Base-by-base conservation (phyloP, 2,797 vertebrate genomes). In the Aeoliscus strigatus region DNA sequence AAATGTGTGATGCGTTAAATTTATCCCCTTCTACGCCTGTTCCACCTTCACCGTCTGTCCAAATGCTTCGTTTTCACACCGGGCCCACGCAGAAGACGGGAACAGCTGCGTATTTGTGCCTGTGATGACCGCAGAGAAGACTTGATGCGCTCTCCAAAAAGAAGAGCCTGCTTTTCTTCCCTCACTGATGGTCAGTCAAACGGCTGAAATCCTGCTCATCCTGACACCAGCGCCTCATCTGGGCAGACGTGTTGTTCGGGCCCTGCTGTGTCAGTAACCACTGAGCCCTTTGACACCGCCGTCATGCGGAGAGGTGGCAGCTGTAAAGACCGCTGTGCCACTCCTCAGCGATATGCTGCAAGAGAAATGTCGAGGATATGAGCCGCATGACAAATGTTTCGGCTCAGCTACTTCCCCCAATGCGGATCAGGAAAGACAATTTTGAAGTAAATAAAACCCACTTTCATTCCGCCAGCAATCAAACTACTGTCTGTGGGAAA, bases 401-500 rank as follows among this genome's bases (percentile, higher is more conserved):
- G 53, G 66, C 68, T 66, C 45, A 52, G 66, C 63, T 55, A 16
- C 35, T 66, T 73, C 54, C 39, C 32, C 63, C 73, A 68, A 59
- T 71, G 70, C 30, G 51, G 60, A 70, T 75, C 51, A 62, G 61
- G 56, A 39, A 14, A 55, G 36, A 67, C 75, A 75, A 64, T 84
- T 83, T 65, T 51, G 49, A 28, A 69, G 70, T 74, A 85, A 87
- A 82, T 76, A 76, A 82, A 71, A 68, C 70, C 39, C n/a, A 80
- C 80, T 84, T 80, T 75, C 41, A 68, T 61, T 67, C 77, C 64
- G 48, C 55, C 61, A 74, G 77, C 72, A 81, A 87, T 87, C 79
- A 83, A 76, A 88, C 80, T 73, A 75, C 80, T 60, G 81, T 86
- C 76, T 84, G 53, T 70, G 69, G 75, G 76, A 83, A 82, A 70